Conservation (phyloP, 1,140 invertebrate species). For the Oscheius sp. region DNA sequence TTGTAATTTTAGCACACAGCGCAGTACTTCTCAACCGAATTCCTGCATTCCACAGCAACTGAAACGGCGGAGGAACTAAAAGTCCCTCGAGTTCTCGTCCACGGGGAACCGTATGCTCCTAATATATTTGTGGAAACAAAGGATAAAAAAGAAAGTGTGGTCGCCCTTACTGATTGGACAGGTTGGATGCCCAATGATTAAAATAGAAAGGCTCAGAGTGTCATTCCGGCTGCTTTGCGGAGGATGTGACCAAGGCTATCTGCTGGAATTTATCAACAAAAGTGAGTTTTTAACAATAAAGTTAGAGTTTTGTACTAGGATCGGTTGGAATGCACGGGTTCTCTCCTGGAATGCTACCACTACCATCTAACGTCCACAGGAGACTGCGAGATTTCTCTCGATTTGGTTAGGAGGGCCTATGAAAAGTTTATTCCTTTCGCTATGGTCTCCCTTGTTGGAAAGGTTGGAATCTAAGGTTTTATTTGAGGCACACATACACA, state of each 20-base stretch:
- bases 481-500: too few species aligned
- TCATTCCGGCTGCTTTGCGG: constrained; percentile 55
- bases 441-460: constrained; percentile 33
- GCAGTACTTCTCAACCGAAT: constrained; percentile 41
- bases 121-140: constrained; percentile 50
- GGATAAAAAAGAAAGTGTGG: constrained; percentile 34
- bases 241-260: constrained; percentile 56
- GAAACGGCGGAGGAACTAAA: constrained; percentile 28
- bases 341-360: constrained; percentile 39
- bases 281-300: constrained; percentile 6
- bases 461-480: constrained; percentile 17
- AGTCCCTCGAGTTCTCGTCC: constrained; percentile 40
- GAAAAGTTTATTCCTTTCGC: constrained; percentile 39
- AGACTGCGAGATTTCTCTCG: constrained; percentile 29
- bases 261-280: constrained; percentile 55
- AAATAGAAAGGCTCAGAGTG: constrained; percentile 43
- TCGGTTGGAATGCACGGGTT: constrained; percentile 19
- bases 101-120: constrained; percentile 50
- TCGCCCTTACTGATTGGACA: constrained; percentile 54
- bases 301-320: constrained; percentile 4
- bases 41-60: constrained; percentile 38
- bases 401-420: constrained; percentile 32
- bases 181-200: constrained; percentile 34
- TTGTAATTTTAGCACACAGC: constrained; percentile 42
- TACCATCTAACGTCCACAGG: constrained; percentile 27